phyloP scores from a whole-genome alignment of 2,113 vertebrate species.

The Rallus limicola region DNA sequence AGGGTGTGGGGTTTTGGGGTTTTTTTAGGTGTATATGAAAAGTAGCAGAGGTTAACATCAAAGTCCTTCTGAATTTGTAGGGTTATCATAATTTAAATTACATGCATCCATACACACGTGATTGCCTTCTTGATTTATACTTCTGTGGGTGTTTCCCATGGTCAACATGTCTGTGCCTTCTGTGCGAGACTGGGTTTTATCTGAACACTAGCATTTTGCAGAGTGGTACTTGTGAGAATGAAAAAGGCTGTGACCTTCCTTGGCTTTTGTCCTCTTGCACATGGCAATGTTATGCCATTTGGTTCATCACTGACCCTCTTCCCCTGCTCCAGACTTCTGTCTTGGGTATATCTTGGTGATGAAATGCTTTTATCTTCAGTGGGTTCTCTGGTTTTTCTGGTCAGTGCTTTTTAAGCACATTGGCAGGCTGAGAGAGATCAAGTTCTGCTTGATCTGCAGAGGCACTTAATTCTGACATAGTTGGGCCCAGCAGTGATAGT shows the following conservation, averaged over 20 bases:
- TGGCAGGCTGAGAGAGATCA: neutral
- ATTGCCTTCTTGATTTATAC: neutral
- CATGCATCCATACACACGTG: neutral
- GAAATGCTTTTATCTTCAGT: neutral
- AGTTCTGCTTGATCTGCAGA: neutral
- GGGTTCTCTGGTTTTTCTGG: neutral
- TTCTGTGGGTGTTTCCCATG: neutral
- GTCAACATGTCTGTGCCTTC: neutral
- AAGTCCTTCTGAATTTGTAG: neutral
- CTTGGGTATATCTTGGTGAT: neutral
- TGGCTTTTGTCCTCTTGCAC: neutral
- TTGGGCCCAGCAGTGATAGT: neutral
- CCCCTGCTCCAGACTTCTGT: neutral
- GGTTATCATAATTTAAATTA: neutral
- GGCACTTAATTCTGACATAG: neutral
- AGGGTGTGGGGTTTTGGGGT: neutral
- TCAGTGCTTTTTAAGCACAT: neutral
- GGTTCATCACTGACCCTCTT: neutral
- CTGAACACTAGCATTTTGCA: neutral
- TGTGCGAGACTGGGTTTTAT: neutral
- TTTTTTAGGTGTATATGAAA: neutral
- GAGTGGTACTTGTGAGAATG: neutral
- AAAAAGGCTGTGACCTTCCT: neutral
- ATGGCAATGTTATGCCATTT: neutral
- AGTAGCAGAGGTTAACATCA: neutral